A percentile compares a stretch with the other conserved stretches of the same genome.
phyloP scores from a whole-genome alignment of 2,888 invertebrate species.

The Drosophila setosimentum region DNA sequence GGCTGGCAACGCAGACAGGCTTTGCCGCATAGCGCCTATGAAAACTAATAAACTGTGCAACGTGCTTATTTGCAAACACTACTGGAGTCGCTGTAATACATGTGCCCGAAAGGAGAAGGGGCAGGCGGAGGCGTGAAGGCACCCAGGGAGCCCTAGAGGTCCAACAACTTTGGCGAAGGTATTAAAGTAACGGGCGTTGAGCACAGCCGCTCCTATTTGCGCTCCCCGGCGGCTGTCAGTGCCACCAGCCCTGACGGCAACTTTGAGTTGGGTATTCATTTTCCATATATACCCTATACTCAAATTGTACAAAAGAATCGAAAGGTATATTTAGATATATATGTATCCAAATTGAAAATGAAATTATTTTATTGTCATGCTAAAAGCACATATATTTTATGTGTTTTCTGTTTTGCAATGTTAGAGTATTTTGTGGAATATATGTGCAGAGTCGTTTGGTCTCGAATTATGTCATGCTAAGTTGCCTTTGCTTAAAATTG shows the following conservation, averaged over 20 bases:
- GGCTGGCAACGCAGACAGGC: conserved; percentile 21
- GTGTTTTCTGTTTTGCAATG: not conserved
- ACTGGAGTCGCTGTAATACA: not conserved
- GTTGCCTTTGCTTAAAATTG: conserved; percentile 57
- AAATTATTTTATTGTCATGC: no score
- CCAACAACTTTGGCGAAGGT: conserved; percentile 48
- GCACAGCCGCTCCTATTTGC: not conserved
- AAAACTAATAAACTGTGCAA: conserved; percentile 79
- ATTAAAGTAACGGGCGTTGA: conserved; percentile 40
- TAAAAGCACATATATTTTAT: not conserved
- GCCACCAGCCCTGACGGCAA: conserved; percentile 26
- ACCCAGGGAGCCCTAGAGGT: conserved; percentile 16
- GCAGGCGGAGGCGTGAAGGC: not conserved
- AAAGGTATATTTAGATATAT: not conserved
- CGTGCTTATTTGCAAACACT: conserved; percentile 73
- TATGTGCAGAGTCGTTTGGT: not conserved
- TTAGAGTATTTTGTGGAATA: conserved; percentile 10
- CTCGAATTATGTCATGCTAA: conserved; percentile 6
- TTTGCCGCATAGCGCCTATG: conserved; percentile 55
- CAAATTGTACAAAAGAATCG: not conserved
- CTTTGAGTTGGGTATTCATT: conserved; percentile 15
- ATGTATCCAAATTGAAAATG: no score
- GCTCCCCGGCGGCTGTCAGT: conserved; percentile 28
- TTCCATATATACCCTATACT: conserved; percentile 22
- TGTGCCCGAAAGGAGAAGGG: not conserved